Conservation (phyloP, 2,113 vertebrate genomes). For the Ochotona curzoniae region DNA sequence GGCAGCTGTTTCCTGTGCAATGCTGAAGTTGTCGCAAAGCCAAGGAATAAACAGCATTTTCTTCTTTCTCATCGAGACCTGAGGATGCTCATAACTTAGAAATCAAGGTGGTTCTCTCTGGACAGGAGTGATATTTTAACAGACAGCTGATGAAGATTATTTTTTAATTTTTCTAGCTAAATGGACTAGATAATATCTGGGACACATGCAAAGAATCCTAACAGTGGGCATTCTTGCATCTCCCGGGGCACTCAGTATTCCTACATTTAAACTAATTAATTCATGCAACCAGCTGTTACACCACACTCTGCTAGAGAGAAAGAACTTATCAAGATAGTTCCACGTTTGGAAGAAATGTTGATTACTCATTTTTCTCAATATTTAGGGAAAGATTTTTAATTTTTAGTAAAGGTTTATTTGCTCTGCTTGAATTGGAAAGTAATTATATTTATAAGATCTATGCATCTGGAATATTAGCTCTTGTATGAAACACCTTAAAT, state of each 20-base stretch:
- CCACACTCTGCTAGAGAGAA: background rate
- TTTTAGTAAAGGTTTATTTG: constrained; percentile 49
- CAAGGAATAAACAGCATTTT: background rate
- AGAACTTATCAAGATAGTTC: constrained; percentile 15
- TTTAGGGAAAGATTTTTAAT: constrained; percentile 42
- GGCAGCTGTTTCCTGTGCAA: background rate
- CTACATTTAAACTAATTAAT: constrained; percentile 50
- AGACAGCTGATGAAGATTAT: background rate
- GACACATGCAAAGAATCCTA: background rate
- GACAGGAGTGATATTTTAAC: background rate
- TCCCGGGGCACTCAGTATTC: background rate
- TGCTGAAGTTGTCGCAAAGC: background rate
- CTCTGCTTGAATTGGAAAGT: constrained; percentile 40
- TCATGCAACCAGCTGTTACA: background rate
- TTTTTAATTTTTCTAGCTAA: constrained; percentile 52
- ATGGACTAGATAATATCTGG: constrained; percentile 4
- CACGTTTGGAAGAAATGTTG: background rate
- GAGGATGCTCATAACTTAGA: background rate
- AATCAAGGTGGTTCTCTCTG: background rate
- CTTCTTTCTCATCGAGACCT: background rate
- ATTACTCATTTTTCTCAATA: constrained; percentile 39
- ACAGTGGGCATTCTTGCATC: background rate
- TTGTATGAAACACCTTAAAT: background rate
- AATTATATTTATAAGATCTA: background rate
- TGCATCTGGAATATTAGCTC: constrained; percentile 38